Evolutionary conservation across 2,113 vertebrate genomes (phyloP), one percentile per base, ranked within the genome.

Genomic region (Agapornis roseicollis): DNA sequence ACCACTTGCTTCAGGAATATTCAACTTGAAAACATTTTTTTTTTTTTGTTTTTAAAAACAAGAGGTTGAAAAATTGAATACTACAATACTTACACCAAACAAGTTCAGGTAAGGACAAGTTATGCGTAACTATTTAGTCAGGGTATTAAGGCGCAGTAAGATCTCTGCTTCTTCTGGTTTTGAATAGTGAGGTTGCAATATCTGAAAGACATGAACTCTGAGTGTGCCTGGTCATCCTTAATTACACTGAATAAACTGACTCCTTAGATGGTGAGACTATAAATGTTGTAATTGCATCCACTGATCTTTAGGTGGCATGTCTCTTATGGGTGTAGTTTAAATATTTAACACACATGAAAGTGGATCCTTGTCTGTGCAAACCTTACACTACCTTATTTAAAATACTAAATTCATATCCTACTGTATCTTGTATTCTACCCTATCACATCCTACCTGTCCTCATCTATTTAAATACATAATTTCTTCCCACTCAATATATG

Each of bases 341-440:
- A 46, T 47, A 37, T 6, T 10, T 63, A 68, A 73, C 29, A 56
- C 10, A 52, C 11, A 10, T 2, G 12, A 35, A 90, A 92, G 29
- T 31, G 19, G 50, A 83, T 89, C 17, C 56, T 60, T 55, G 44
- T 61, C 19, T 29, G 49, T 72, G 58, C 81, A 95, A 83, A 71
- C n/a, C 16, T 76, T 79, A 79, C 29, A 35, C 31, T 0, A 0
- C 16, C 19, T 17, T 74, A 76, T 79, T 87, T 88, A 89, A 94
- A 96, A 85, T 41, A 88, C 18, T 49, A 88, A 89, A 24, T 85
- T 94, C n/a, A 60, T 44, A 80, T 89, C 47, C 55, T 60, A 85
- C 41, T 14, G 3, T 81, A 69, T 22, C n/a, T 71, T 61, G 31
- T n/a, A 53, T n/a, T n/a, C 52, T 35, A n/a, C 19, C 31, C 20